Base-by-base conservation (phyloP, 2,888 invertebrate genomes). In the Dynastes tityus region DNA sequence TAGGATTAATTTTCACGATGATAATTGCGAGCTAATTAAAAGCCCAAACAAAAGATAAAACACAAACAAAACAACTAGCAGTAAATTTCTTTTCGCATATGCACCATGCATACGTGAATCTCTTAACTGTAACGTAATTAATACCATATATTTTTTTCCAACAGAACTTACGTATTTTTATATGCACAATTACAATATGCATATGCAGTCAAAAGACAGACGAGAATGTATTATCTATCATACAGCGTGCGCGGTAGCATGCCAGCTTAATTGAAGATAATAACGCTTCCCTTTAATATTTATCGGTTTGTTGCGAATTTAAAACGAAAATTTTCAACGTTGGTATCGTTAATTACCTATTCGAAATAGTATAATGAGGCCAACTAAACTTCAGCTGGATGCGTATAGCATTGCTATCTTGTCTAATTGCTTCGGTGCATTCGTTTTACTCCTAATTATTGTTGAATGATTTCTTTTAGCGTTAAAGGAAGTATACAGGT, bases 401-500 rank as follows among this genome's bases (percentile, higher is more conserved):
- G 22, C 11, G 45, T 2, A 45, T 45, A 58, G 55, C 55, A 58
- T 8, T 22, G 22, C 22, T 58, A 6, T 58, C 55, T 16, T 58
- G 55, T 27, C 22, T 58, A 58, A 58, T 58, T 58, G 22, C 55
- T 16, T 16, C 55, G 16, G 55, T 58, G 55, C 55, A 58, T 58
- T 58, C 22, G 9, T 58, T 58, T 58, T 58, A 58, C 55, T 58
- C 55, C 22, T 58, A 58, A 58, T 58, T 58, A 58, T 58, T 58
- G 55, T 27, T 16, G 55, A 22, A 58, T 58, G 45, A 58, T 58
- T 58, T 58, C 55, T 58, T 58, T 58, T 27, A 58, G 6, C 55
- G 22, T 45, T 45, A 58, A 58, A 5, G 22, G 16, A 58, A 8
- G 22, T 58, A 22, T 16, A 22, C 22, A 58, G 45, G 45, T 45